phyloP scores from a whole-genome alignment of 2,888 invertebrate species.

The Folsomia candida region DNA sequence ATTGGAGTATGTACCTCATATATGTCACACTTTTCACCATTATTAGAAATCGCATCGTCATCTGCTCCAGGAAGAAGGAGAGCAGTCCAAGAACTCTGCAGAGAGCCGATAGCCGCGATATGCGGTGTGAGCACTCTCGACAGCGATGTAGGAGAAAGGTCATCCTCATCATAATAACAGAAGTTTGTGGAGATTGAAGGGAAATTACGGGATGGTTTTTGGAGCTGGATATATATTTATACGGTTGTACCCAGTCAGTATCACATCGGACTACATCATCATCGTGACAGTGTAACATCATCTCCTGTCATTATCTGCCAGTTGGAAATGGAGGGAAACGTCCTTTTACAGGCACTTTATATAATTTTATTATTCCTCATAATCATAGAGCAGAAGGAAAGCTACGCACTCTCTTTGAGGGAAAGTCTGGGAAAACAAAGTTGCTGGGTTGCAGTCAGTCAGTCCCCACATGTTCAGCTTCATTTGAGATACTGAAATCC shows the following conservation, averaged over 20 bases:
- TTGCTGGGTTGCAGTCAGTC: too few species aligned
- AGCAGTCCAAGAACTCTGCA: too few species aligned
- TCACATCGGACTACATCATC: too few species aligned
- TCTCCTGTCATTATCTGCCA: slow-evolving; percentile 12
- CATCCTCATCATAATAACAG: not conserved
- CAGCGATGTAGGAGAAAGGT: not conserved
- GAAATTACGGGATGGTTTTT: not conserved
- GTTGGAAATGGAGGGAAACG: slow-evolving; percentile 3
- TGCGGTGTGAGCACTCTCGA: too few species aligned
- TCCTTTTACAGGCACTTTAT: not conserved
- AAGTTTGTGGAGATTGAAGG: not conserved
- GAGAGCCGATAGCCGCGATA: too few species aligned
- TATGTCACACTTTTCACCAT: not conserved
- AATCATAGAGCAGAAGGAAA: not conserved
- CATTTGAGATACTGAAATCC: too few species aligned
- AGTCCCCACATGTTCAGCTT: too few species aligned
- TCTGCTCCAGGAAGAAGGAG: too few species aligned
- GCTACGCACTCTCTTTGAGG: not conserved
- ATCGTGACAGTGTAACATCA: slow-evolving; percentile 2
- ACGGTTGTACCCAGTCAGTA: too few species aligned
- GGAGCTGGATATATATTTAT: not conserved
- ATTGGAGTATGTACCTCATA: not conserved
- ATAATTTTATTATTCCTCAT: not conserved
- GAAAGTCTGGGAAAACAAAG: too few species aligned
- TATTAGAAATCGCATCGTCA: not conserved